A percentile compares a stretch with the other conserved stretches of the same genome.
phyloP scores from a whole-genome alignment of 2,113 vertebrate genomes.

The Peromyscus polionotus region DNA sequence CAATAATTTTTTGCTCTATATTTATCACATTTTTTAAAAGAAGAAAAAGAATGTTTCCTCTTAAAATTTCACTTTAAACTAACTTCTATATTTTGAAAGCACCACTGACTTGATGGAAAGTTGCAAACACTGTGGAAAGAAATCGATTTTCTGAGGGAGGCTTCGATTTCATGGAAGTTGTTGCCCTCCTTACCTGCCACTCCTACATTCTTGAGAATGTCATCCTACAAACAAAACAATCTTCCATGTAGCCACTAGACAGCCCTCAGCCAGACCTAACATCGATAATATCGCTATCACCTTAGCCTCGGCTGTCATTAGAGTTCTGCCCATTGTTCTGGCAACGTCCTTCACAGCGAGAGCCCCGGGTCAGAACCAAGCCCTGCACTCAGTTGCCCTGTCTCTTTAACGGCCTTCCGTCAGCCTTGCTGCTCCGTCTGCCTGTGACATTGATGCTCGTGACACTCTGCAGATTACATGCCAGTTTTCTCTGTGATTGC shows the following conservation, averaged over 20 bases:
- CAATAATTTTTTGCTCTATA: neutral
- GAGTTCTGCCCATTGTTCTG: neutral
- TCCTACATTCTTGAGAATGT: neutral
- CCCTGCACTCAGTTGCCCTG: neutral
- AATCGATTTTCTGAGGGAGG: constrained; percentile 43
- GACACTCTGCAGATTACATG: constrained; percentile 26
- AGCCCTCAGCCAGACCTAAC: neutral
- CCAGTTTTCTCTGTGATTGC: constrained; percentile 21
- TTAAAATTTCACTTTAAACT: neutral
- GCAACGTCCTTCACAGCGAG: neutral
- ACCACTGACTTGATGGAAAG: constrained; percentile 18
- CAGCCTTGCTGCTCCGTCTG: neutral
- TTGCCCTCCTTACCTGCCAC: neutral
- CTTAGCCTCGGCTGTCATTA: neutral
- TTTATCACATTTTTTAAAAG: neutral
- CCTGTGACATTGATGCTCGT: constrained; percentile 10
- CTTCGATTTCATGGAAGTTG: neutral
- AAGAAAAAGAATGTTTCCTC: neutral
- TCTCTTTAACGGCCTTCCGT: constrained; percentile 7
- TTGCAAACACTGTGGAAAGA: neutral
- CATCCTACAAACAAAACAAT: constrained; percentile 10
- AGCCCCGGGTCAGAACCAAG: neutral
- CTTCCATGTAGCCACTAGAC: neutral
- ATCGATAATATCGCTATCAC: neutral
- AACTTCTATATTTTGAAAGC: neutral